These are phyloP conservation scores for Anagyrus pseudococci DNA, from an alignment of 2,888 invertebrate species.

Conservation along the genomic window DNA sequence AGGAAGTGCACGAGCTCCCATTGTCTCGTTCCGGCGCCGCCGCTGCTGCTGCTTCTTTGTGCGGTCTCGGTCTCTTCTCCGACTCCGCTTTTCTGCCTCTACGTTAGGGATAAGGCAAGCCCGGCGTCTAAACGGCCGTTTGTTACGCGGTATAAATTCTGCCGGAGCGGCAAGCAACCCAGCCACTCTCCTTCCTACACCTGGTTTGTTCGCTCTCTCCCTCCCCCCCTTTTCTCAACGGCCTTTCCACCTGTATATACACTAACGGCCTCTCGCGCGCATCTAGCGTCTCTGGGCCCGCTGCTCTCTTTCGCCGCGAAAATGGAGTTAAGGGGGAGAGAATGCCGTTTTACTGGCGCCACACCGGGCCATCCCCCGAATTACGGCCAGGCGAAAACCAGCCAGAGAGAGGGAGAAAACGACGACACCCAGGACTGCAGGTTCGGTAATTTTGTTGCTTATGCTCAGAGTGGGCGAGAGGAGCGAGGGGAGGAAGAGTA, in stretches of 20 bases:
- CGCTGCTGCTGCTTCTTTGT: slow-evolving; percentile 23
- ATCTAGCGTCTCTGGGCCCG: too few species aligned
- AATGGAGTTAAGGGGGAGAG: too few species aligned
- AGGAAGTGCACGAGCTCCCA: slow-evolving; percentile 11
- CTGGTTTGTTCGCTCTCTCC: slow-evolving; percentile 9
- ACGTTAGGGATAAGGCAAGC: slow-evolving; percentile 20
- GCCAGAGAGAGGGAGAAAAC: background rate
- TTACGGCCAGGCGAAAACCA: background rate
- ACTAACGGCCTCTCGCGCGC: too few species aligned
- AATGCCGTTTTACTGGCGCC: too few species aligned
- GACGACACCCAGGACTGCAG: background rate
- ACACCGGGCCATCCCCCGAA: too few species aligned
- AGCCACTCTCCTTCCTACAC: too few species aligned
- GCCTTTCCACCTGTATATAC: too few species aligned
- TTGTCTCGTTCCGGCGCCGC: slow-evolving; percentile 19
- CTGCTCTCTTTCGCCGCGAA: too few species aligned
- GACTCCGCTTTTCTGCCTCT: slow-evolving; percentile 2
- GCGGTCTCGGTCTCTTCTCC: slow-evolving; percentile 3
- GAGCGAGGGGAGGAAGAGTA: too few species aligned
- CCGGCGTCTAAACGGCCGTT: slow-evolving; percentile 34
- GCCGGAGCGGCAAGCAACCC: too few species aligned
- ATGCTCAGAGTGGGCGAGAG: too few species aligned
- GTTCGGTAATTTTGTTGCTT: slow-evolving; percentile 23
- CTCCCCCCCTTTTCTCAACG: slow-evolving; percentile 22
- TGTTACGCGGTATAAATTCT: slow-evolving; percentile 37